phyloP scores from a whole-genome alignment of 2,797 vertebrate genomes.

The Cuniculus paca region DNA sequence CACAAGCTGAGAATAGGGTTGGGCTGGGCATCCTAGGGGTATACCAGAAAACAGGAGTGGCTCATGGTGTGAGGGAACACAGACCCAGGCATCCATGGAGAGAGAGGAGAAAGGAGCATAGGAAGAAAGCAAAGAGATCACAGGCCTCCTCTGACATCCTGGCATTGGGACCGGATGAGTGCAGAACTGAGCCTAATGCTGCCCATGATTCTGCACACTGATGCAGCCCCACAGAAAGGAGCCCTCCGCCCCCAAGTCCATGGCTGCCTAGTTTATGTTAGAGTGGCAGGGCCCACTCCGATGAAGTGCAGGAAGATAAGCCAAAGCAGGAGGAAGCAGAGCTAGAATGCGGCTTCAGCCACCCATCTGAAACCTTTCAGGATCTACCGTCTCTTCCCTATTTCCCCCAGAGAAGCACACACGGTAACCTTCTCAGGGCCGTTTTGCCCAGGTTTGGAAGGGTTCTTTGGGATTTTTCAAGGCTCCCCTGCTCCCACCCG shows the following conservation, averaged over 20 bases:
- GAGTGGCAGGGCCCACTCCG: background rate
- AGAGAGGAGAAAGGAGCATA: background rate
- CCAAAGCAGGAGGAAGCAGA: background rate
- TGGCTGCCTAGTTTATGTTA: background rate
- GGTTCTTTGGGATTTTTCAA: conserved; percentile 30
- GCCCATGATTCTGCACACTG: background rate
- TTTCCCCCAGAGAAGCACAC: background rate
- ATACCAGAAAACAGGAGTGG: background rate
- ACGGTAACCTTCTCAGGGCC: background rate
- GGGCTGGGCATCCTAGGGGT: background rate
- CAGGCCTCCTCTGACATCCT: background rate
- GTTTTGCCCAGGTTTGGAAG: background rate
- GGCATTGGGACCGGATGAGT: background rate
- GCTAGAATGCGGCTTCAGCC: background rate
- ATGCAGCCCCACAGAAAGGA: background rate
- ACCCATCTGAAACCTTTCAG: background rate
- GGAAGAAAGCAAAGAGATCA: background rate
- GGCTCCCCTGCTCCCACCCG: background rate
- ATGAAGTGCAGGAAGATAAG: background rate
- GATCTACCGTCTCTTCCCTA: background rate
- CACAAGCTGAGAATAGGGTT: background rate
- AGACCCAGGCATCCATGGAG: background rate
- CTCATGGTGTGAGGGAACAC: background rate
- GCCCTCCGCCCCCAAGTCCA: background rate
- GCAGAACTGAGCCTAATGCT: background rate